Conservation (phyloP, 2,797 vertebrate species). For the Chiroxiphia lanceolata region DNA sequence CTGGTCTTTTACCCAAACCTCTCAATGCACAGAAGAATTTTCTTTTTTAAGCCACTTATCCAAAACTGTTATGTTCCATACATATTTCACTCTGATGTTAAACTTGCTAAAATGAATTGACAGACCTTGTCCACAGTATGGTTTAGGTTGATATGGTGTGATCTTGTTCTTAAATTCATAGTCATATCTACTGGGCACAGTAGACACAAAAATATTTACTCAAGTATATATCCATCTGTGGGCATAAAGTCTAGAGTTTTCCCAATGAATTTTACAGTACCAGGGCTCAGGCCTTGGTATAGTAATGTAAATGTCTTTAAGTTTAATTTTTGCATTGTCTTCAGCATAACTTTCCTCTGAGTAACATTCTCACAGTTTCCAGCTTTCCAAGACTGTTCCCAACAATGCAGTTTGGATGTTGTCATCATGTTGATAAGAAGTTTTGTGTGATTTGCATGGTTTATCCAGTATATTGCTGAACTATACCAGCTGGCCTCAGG, state of each 20-base stretch:
- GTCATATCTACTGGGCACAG: accelerated
- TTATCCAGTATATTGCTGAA: background rate
- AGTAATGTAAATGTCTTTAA: background rate
- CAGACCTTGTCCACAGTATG: background rate
- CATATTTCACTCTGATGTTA: background rate
- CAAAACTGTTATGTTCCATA: background rate
- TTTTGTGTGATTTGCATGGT: accelerated
- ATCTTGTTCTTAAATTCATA: background rate
- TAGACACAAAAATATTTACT: background rate
- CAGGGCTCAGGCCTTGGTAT: background rate
- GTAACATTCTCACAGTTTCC: background rate
- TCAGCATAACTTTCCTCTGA: background rate
- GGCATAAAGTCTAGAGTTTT: background rate
- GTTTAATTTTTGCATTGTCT: background rate
- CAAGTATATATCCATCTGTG: background rate
- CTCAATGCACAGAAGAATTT: background rate
- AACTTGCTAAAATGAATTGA: background rate
- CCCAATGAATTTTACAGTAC: background rate
- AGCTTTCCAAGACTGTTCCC: background rate
- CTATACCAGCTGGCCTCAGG: background rate
- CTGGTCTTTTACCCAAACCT: background rate
- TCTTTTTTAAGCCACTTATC: background rate
- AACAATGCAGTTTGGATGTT: background rate
- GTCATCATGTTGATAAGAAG: background rate
- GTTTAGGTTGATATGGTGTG: background rate